These are phyloP conservation scores for Laterallus jamaicensis DNA, from an alignment of 2,113 vertebrate species.

Conservation along the genomic window DNA sequence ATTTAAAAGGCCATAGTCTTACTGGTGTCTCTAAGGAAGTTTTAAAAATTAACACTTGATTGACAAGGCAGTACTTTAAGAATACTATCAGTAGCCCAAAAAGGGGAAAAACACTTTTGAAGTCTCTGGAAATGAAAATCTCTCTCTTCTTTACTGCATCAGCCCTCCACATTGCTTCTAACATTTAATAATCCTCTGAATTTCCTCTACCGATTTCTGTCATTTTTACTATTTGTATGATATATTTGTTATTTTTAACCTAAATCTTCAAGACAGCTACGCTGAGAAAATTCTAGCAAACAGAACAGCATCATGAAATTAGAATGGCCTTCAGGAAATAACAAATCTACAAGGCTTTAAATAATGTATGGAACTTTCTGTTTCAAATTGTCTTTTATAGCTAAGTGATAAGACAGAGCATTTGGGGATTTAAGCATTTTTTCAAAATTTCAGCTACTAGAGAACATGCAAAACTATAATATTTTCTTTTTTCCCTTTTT, in stretches of 20 bases:
- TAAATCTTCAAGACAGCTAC: background rate
- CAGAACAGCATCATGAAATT: background rate
- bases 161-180: background rate
- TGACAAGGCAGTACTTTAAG: background rate
- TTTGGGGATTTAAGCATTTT: background rate
- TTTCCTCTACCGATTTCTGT: background rate
- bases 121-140: background rate
- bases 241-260: slow-evolving; percentile 8
- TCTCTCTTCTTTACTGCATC: background rate
- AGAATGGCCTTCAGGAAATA: slow-evolving; percentile 31
- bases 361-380: slow-evolving; percentile 26
- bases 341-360: slow-evolving; percentile 27
- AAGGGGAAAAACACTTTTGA: background rate
- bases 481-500: background rate
- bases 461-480: background rate
- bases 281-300: background rate
- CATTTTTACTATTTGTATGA: background rate
- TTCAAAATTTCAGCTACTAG: background rate
- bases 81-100: background rate
- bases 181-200: background rate
- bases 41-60: background rate
- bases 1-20: background rate
- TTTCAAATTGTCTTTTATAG: slow-evolving; percentile 16
- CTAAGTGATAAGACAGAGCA: background rate
- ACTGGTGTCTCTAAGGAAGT: background rate